Conservation (phyloP, 2,113 vertebrate genomes). For the Argyrosomus japonicus region DNA sequence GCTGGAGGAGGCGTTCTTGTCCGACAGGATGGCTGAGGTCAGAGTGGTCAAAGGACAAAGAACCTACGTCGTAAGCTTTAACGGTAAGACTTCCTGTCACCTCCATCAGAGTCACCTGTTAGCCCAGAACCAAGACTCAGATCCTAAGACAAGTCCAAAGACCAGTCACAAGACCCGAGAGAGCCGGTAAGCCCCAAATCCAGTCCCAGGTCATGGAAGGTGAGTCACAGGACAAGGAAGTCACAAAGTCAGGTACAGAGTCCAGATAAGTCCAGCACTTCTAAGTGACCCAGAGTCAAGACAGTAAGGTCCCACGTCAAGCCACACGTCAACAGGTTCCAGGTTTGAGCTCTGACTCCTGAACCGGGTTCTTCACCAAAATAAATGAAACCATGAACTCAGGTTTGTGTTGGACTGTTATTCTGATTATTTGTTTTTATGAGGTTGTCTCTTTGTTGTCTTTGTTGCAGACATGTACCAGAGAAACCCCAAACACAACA, state of each 20-base stretch:
- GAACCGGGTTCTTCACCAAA: no score
- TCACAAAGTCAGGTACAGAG: no score
- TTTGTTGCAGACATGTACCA: constrained; percentile 87
- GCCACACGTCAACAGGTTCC: no score
- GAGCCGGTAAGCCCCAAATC: not conserved
- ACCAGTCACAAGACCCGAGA: not conserved
- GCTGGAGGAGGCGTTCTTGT: constrained; percentile 86
- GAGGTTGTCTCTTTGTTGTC: not conserved
- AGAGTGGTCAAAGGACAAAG: constrained; percentile 80
- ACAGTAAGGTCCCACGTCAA: no score
- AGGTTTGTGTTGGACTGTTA: no score
- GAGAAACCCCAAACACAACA: constrained; percentile 83
- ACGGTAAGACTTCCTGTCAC: constrained; percentile 79
- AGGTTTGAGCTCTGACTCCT: no score
- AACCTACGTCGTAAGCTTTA: constrained; percentile 86
- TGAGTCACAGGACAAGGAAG: no score
- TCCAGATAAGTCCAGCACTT: not conserved
- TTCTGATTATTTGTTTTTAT: not conserved
- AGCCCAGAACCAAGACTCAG: not conserved
- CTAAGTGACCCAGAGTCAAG: no score
- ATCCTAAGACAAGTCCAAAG: not conserved
- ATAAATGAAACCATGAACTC: no score
- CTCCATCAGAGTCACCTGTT: not conserved
- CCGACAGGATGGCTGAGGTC: constrained; percentile 65
- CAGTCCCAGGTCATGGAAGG: no score